Conservation (phyloP, 2,888 invertebrate genomes). For the Agrotis ipsilon region DNA sequence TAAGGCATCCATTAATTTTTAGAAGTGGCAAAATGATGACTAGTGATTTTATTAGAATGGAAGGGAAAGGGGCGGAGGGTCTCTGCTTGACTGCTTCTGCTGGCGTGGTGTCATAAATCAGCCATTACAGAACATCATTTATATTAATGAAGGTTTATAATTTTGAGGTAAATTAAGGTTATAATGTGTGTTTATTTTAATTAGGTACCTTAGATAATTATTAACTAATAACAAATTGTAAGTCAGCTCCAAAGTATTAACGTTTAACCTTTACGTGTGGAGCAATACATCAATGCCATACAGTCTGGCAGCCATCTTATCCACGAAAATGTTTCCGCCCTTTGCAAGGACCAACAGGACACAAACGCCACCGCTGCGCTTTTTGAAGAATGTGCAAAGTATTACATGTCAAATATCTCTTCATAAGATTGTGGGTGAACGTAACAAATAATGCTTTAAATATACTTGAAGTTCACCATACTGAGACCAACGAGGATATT, state of each 20-base stretch:
- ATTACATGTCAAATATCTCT: conserved; percentile 17
- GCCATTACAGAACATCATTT: conserved; percentile 32
- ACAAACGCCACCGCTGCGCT: not conserved
- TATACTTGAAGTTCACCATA: conserved; percentile 41
- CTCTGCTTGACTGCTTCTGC: conserved; percentile 19
- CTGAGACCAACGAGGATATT: conserved; percentile 54
- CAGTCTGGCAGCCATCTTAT: not conserved
- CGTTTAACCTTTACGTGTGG: not conserved
- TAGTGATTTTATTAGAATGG: conserved; percentile 47
- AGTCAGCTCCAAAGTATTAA: not conserved
- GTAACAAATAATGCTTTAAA: conserved; percentile 42
- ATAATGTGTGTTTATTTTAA: conserved; percentile 1
- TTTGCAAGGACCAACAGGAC: conserved; percentile 3
- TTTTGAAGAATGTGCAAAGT: conserved; percentile 39
- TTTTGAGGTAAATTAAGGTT: conserved; percentile 23
- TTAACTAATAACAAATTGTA: not conserved
- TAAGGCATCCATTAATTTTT: conserved; percentile 57
- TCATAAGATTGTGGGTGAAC: conserved; percentile 24
- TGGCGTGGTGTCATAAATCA: conserved; percentile 50
- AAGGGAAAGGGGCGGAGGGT: conserved; percentile 24
- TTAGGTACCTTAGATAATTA: not conserved
- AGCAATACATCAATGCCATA: not conserved
- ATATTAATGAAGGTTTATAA: conserved; percentile 38
- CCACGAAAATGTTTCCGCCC: not conserved
- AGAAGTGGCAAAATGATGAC: conserved; percentile 60